These are phyloP conservation scores for Vombatus ursinus DNA, from an alignment of 2,113 vertebrate genomes.

Conservation along the genomic window DNA sequence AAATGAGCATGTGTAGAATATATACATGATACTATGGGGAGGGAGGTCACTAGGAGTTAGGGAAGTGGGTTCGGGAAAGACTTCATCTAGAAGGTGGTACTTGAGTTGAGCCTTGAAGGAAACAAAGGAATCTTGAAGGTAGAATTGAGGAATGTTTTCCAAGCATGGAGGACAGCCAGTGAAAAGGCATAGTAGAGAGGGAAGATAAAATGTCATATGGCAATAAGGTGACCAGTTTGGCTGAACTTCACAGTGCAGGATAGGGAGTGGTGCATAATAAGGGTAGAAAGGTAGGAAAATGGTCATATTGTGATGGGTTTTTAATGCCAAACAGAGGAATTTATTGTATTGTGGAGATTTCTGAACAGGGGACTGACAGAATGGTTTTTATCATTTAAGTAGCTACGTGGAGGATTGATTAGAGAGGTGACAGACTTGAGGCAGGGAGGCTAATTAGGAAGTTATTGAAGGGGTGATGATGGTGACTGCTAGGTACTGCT, in stretches of 20 bases:
- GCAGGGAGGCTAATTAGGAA: not conserved
- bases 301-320: not conserved
- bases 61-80: not conserved
- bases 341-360: not conserved
- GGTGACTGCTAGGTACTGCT: not conserved
- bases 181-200: not conserved
- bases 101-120: not conserved
- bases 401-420: not conserved
- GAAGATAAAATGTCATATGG: not conserved
- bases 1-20: not conserved
- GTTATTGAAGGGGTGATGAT: not conserved
- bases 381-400: not conserved
- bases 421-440: not conserved
- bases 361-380: not conserved
- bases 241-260: not conserved
- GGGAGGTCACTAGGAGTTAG: not conserved
- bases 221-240: not conserved
- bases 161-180: not conserved
- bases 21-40: not conserved
- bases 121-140: not conserved
- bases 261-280: not conserved
- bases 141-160: not conserved
- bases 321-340: not conserved
- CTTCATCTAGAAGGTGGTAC: not conserved
- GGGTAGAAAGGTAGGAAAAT: not conserved